Evolutionary conservation across 1,140 invertebrate genomes (phyloP).

Genomic region (Papilio dardanus): DNA sequence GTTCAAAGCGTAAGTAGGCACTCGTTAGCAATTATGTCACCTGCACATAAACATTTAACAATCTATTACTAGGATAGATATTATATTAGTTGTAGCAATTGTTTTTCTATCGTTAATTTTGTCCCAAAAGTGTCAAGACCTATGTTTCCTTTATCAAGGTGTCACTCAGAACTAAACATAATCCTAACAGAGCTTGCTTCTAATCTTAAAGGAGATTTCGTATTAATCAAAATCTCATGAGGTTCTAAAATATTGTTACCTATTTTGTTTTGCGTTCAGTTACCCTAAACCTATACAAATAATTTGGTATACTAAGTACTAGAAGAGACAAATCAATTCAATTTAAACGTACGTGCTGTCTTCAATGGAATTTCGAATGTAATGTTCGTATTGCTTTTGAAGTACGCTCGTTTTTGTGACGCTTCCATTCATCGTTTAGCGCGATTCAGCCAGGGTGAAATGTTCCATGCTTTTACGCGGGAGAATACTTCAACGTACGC

Average conservation of each 20-base stretch:
- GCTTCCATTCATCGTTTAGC: slow-evolving; percentile 34
- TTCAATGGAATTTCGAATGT: background rate
- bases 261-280: no score
- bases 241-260: no score
- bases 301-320: background rate
- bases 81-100: background rate
- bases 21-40: background rate
- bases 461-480: slow-evolving; percentile 31
- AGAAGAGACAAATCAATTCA: background rate
- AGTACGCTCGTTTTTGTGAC: slow-evolving; percentile 15
- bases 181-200: no score
- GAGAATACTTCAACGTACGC: slow-evolving; percentile 19
- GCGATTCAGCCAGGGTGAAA: slow-evolving; percentile 26
- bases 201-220: no score
- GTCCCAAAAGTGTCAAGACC: no score
- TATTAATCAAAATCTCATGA: no score
- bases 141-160: no score
- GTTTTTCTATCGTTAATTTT: background rate
- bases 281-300: no score
- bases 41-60: background rate
- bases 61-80: background rate
- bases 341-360: background rate
- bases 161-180: no score
- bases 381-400: background rate
- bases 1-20: background rate